Percentiles rank a stretch among this genome's conserved stretches.
Evolutionary conservation across 2,113 vertebrate genomes (phyloP).

Genomic region (Seriola aureovittata): DNA sequence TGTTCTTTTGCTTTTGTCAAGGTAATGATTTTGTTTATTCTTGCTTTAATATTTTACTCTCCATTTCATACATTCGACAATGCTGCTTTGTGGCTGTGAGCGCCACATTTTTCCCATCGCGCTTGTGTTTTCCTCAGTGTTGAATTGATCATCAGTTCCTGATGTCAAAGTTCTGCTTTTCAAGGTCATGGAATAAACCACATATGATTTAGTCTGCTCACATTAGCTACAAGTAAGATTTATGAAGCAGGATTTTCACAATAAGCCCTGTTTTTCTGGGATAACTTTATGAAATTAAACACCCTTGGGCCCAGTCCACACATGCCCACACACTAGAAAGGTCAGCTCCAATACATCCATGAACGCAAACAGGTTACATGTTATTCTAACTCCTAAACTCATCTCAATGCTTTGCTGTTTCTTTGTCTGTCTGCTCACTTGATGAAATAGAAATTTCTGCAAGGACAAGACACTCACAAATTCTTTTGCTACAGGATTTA

Average conservation of each 20-base stretch:
- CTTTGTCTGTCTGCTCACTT: constrained; percentile 7
- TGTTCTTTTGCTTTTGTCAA: background rate
- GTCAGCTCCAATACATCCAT: background rate
- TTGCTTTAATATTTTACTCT: background rate
- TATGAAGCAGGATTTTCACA: background rate
- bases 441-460: constrained; percentile 1
- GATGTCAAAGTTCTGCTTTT: background rate
- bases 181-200: constrained; percentile 1
- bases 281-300: background rate
- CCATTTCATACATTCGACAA: background rate
- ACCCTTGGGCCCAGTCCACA: background rate
- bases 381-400: background rate
- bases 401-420: background rate
- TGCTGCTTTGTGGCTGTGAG: background rate
- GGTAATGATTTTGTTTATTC: background rate
- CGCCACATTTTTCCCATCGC: background rate
- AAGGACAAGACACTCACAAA: background rate
- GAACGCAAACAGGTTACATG: background rate
- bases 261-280: background rate
- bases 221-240: background rate
- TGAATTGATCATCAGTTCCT: background rate
- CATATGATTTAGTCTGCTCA: background rate
- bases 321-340: background rate
- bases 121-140: background rate
- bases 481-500: background rate